Evolutionary conservation across 92 coral and sea anemone species (phyloP).

Genomic region (Montipora capitata): DNA sequence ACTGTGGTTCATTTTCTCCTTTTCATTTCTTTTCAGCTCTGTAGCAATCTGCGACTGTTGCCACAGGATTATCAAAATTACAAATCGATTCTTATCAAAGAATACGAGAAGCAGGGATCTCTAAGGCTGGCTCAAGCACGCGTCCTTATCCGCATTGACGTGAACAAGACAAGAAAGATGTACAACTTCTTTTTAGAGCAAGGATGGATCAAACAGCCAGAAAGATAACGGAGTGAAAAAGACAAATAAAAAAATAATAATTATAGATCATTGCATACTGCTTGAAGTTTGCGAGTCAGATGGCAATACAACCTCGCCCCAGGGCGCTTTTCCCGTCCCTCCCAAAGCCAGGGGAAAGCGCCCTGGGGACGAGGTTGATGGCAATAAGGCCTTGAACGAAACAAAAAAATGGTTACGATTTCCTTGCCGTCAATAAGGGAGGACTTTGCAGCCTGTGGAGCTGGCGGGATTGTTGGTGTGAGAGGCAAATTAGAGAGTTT

Average conservation of each 20-base stretch:
- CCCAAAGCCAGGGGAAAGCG: too few relatives aligned
- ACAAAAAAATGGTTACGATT: too few relatives aligned
- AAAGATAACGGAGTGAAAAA: slow-evolving; percentile 51
- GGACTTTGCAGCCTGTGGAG: too few relatives aligned
- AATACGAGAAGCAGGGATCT: slow-evolving; percentile 86
- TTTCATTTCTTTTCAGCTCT: slow-evolving; percentile 59
- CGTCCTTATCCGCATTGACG: slow-evolving; percentile 94
- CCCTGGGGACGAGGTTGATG: too few relatives aligned
- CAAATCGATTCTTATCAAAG: slow-evolving; percentile 88
- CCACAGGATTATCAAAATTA: slow-evolving; percentile 90
- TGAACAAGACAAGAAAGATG: slow-evolving; percentile 98
- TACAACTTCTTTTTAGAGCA: slow-evolving; percentile 92
- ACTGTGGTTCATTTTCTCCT: background rate
- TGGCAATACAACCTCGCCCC: too few relatives aligned
- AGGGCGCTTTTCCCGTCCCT: too few relatives aligned
- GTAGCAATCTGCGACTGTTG: slow-evolving; percentile 87
- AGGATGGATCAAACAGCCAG: slow-evolving; percentile 89
- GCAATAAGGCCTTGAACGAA: too few relatives aligned
- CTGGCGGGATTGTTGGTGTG: too few relatives aligned
- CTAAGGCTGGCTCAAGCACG: slow-evolving; percentile 96
- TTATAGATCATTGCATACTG: background rate
- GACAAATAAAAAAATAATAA: background rate
- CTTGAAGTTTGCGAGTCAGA: background rate
- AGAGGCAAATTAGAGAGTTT: too few relatives aligned
- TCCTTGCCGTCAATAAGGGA: too few relatives aligned